These are phyloP conservation scores for Pogonomyrmex barbatus DNA, from an alignment of 1,140 invertebrate genomes.

Conservation along the genomic window DNA sequence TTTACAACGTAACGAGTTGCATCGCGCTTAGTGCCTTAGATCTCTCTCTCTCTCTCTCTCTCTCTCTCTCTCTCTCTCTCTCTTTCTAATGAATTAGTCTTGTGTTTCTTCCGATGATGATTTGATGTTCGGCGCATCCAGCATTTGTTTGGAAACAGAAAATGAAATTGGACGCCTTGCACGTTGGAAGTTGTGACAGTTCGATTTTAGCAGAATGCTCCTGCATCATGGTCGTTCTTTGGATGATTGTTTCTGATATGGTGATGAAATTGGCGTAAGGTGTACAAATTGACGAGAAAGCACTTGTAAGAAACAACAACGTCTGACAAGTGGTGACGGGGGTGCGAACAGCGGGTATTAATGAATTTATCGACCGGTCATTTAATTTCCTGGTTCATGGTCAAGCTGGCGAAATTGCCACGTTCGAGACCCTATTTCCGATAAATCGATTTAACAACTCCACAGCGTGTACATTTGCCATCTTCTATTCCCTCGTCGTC, in stretches of 20 bases:
- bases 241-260: slow-evolving; percentile 66
- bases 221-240: background rate
- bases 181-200: no score
- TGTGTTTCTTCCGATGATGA: background rate
- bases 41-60: background rate
- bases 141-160: background rate
- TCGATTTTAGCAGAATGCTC: background rate
- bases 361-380: slow-evolving; percentile 74
- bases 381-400: slow-evolving; percentile 69
- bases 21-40: background rate
- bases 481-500: background rate
- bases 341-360: slow-evolving; percentile 63
- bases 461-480: slow-evolving; percentile 21
- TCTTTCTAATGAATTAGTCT: background rate
- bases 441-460: slow-evolving; percentile 66
- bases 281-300: slow-evolving; percentile 62
- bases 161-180: background rate
- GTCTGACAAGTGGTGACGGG: background rate
- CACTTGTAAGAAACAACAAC: slow-evolving; percentile 55
- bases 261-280: slow-evolving; percentile 56
- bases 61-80: no score
- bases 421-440: slow-evolving; percentile 47
- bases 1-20: slow-evolving; percentile 56
- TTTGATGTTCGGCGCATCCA: background rate
- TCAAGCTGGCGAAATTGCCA: slow-evolving; percentile 64